A percentile compares a stretch with the other conserved stretches of the same genome.
Conservation (phyloP, 2,797 vertebrate species). For the Catostomus latipinnis region DNA sequence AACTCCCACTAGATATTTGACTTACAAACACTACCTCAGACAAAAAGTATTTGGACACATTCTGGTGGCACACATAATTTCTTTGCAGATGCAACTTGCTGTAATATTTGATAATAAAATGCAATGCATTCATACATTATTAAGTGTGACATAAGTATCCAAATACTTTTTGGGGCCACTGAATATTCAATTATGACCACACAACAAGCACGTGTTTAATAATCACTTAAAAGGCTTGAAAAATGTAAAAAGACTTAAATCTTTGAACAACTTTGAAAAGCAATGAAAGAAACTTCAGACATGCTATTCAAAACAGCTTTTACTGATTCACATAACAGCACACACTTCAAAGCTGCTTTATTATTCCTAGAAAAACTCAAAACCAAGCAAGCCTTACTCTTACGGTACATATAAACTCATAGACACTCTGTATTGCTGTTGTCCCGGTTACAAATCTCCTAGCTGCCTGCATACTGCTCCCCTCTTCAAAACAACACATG, state of each 20-base stretch:
- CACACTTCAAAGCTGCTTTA: not conserved
- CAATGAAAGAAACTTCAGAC: not conserved
- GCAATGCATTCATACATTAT: too few species aligned
- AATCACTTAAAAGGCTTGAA: too few species aligned
- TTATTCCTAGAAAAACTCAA: not conserved
- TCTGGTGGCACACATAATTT: too few species aligned
- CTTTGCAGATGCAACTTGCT: too few species aligned
- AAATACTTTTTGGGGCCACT: too few species aligned
- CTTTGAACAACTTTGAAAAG: not conserved
- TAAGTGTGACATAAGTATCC: too few species aligned
- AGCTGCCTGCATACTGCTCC: conserved; percentile 19
- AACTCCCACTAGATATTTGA: not conserved
- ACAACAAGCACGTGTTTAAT: too few species aligned
- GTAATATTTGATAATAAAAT: too few species aligned
- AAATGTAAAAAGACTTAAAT: not conserved
- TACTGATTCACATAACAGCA: too few species aligned
- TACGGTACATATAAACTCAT: not conserved
- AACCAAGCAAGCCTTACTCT: conserved; percentile 18
- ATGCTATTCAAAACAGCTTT: not conserved
- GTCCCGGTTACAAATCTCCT: conserved; percentile 10
- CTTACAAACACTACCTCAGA: not conserved
- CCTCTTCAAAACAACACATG: conserved; percentile 34
- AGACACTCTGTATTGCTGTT: conserved; percentile 14
- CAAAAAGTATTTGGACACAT: too few species aligned
- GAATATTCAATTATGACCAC: too few species aligned